These are phyloP conservation scores for Platalea minor DNA, from an alignment of 2,797 vertebrate genomes.

Conservation along the genomic window DNA sequence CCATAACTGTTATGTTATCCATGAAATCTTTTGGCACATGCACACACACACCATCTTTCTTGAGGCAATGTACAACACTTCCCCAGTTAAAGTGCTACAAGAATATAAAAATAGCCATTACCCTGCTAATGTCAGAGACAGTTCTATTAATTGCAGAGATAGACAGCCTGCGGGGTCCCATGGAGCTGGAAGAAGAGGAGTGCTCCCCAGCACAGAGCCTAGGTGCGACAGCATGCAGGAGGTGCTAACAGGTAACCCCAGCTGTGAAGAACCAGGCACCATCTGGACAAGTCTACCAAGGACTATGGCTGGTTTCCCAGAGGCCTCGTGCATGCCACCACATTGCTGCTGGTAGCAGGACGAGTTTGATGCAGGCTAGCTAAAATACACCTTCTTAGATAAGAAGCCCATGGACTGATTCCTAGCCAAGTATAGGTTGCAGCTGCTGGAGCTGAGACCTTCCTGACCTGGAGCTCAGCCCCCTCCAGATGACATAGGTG, in stretches of 20 bases:
- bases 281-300: not conserved
- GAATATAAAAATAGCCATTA: not conserved
- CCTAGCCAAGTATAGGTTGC: not conserved
- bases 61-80: not conserved
- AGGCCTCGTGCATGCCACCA: accelerated
- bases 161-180: not conserved
- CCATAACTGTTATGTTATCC: not conserved
- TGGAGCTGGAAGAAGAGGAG: not conserved
- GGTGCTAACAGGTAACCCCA: not conserved
- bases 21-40: not conserved
- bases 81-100: not conserved
- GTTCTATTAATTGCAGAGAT: not conserved
- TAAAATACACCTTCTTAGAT: not conserved
- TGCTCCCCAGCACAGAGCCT: not conserved
- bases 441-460: not conserved
- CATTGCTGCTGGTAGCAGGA: not conserved
- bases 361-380: not conserved
- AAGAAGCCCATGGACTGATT: not conserved
- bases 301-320: not conserved
- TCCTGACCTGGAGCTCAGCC: not conserved
- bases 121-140: not conserved
- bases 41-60: not conserved
- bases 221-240: not conserved
- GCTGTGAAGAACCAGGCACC: not conserved
- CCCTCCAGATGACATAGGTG: not conserved